Conservation (phyloP, 2,888 invertebrate genomes). For the Harpalus rufipes region DNA sequence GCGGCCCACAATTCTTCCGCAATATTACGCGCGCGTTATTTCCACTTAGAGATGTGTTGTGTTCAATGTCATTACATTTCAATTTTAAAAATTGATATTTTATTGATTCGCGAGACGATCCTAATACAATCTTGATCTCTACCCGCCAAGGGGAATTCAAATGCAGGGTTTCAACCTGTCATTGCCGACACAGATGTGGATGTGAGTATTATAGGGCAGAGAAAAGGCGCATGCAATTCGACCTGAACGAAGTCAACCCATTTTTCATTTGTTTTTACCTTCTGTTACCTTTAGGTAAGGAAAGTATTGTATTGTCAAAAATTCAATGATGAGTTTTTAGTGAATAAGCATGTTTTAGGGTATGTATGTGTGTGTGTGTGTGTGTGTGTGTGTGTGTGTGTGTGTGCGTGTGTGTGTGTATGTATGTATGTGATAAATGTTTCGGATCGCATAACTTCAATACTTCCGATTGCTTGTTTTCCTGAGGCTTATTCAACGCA, state of each 20-base stretch:
- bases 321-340: too few species aligned
- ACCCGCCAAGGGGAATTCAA: slow-evolving; percentile 50
- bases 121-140: slow-evolving; percentile 64
- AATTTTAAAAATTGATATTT: slow-evolving; percentile 64
- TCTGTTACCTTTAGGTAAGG: background rate
- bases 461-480: too few species aligned
- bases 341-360: too few species aligned
- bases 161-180: slow-evolving; percentile 6
- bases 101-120: slow-evolving; percentile 56
- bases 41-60: slow-evolving; percentile 61
- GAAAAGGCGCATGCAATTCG: too few species aligned
- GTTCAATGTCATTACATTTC: slow-evolving; percentile 64
- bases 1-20: slow-evolving; percentile 57
- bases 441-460: too few species aligned
- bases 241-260: too few species aligned
- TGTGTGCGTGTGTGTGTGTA: too few species aligned
- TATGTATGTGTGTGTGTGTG: too few species aligned
- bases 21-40: slow-evolving; percentile 59
- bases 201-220: background rate
- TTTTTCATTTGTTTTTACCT: background rate
- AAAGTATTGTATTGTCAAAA: too few species aligned
- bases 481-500: too few species aligned
- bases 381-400: too few species aligned
- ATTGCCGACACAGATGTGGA: background rate
- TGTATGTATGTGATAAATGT: too few species aligned